phyloP scores from a whole-genome alignment of 2,797 vertebrate genomes.

The Caiman crocodilus region DNA sequence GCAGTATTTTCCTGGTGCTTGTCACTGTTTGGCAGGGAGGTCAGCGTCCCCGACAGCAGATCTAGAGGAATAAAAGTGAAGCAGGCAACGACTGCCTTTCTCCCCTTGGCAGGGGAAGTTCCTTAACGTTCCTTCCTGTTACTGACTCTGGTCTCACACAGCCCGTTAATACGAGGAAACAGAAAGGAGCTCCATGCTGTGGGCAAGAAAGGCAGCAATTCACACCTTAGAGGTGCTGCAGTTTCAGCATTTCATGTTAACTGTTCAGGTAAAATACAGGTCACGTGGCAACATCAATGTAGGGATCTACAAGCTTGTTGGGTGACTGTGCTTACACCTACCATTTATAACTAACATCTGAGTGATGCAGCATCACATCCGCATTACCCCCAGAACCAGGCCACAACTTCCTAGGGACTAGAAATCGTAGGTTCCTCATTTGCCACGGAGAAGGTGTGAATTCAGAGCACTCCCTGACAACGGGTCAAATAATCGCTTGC shows the following conservation, averaged over 20 bases:
- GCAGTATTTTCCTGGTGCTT: background rate
- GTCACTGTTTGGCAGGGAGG: background rate
- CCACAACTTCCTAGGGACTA: background rate
- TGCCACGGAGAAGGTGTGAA: background rate
- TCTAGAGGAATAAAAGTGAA: no score
- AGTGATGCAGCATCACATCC: background rate
- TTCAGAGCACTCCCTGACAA: background rate
- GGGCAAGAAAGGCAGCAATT: background rate
- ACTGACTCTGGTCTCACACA: background rate
- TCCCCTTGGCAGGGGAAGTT: no score
- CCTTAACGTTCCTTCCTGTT: no score
- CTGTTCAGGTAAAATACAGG: background rate
- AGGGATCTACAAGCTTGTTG: background rate
- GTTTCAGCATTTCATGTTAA: background rate
- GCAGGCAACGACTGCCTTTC: no score
- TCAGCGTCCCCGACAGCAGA: background rate
- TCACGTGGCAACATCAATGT: rapidly evolving
- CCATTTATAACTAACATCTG: background rate
- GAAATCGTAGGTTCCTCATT: background rate
- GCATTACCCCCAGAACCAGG: no score
- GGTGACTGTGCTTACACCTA: rapidly evolving
- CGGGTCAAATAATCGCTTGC: rapidly evolving
- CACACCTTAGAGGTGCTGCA: background rate
- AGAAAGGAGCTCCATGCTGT: background rate
- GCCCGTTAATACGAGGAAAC: background rate